These are phyloP conservation scores for Sipunculus nudus DNA, from an alignment of 2,888 invertebrate genomes.

Conservation along the genomic window DNA sequence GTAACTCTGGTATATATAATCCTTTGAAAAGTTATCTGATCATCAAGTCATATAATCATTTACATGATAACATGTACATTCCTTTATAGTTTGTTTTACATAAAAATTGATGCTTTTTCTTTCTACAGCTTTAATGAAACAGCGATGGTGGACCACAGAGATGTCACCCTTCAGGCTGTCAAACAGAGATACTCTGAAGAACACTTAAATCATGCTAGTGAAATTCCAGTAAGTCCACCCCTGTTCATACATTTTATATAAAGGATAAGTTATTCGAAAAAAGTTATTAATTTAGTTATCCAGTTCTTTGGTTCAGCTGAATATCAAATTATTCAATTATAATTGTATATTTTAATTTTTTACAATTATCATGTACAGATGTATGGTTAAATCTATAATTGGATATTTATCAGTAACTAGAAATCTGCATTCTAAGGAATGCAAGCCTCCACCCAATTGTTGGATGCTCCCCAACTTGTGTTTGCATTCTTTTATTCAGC, in stretches of 20 bases:
- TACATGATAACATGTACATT: no score
- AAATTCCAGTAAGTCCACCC: slow-evolving; percentile 46
- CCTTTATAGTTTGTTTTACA: no score
- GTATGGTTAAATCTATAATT: no score
- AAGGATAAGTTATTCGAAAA: not conserved
- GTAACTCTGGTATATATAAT: no score
- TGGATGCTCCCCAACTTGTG: no score
- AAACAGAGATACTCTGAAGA: slow-evolving; percentile 58
- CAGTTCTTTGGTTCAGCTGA: not conserved
- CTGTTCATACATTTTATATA: not conserved
- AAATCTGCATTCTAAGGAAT: no score
- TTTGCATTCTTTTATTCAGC: no score
- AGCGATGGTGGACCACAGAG: slow-evolving; percentile 57
- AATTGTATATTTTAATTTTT: not conserved
- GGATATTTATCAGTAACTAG: no score
- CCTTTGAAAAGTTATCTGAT: no score
- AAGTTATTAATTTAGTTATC: not conserved
- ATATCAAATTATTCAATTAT: not conserved
- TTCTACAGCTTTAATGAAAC: slow-evolving; percentile 55
- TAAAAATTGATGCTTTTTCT: slow-evolving; percentile 56
- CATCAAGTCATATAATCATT: no score
- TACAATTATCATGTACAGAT: no score
- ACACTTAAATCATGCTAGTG: slow-evolving; percentile 52
- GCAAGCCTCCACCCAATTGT: no score
- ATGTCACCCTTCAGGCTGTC: slow-evolving; percentile 58